Percentiles rank a stretch among this genome's conserved stretches.
Evolutionary conservation across 2,797 vertebrate genomes (phyloP).

Genomic region (Micromesistius poutassou): DNA sequence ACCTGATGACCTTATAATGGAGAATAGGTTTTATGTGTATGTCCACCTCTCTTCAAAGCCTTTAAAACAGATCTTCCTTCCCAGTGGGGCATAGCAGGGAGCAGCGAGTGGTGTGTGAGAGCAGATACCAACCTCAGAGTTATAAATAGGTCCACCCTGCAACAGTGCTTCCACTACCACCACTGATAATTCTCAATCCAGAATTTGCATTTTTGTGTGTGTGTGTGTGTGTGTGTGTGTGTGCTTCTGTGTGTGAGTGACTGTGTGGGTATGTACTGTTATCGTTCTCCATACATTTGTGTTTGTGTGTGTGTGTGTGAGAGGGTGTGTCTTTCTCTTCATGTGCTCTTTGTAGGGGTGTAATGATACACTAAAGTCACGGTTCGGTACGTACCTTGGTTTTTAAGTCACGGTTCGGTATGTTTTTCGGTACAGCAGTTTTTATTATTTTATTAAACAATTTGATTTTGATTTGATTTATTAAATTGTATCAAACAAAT

Average conservation of each 20-base stretch:
- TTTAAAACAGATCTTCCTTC: conserved; percentile 46
- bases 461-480: too few relatives aligned
- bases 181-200: conserved; percentile 45
- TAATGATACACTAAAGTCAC: too few relatives aligned
- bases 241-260: conserved; percentile 9
- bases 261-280: not conserved
- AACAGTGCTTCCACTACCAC: conserved; percentile 48
- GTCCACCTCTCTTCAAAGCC: conserved; percentile 10
- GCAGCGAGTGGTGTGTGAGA: conserved; percentile 53
- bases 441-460: too few relatives aligned
- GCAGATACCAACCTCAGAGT: conserved; percentile 60
- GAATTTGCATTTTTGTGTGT: conserved; percentile 6
- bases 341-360: too few relatives aligned
- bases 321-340: not conserved
- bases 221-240: conserved; percentile 19
- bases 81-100: conserved; percentile 41
- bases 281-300: not conserved
- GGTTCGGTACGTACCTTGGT: too few relatives aligned
- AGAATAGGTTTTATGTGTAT: conserved; percentile 1
- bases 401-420: too few relatives aligned
- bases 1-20: conserved; percentile 1
- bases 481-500: too few relatives aligned
- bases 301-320: too few relatives aligned
- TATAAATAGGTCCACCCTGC: conserved; percentile 69
- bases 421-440: too few relatives aligned